Base-by-base conservation (phyloP, 1,140 invertebrate species). In the Dolichoris vasculosae region DNA sequence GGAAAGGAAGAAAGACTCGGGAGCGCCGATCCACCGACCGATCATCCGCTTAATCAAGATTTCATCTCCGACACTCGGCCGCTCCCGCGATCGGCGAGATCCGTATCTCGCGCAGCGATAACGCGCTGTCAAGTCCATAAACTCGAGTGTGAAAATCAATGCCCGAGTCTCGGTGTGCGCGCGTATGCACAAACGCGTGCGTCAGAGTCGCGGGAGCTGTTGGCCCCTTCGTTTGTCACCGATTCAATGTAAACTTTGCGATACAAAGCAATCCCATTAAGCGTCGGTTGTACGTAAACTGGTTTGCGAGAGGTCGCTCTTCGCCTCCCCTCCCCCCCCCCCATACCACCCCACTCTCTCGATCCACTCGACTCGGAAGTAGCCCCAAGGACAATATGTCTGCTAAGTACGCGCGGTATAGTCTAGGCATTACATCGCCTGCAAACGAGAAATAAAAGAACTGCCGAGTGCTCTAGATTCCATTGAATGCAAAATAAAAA, bases 1-100 rank as follows among this genome's bases (percentile, higher is more conserved):
- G 35, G 0, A 30, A 40, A 69, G 0, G 20, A 69, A 40, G 67
- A 69, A 23, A 69, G 40, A 2, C 20, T 4, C 7, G 32, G 35
- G 32, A 20, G 3, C 3, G 30, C 23, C 4, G 30, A 83, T 71
- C 82, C 76, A 83, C 76, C 71, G 51, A 73, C 51, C 35, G 46
- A 83, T 55, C 46, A 51, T 59, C 71, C 82, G 38, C 76, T 83
- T 83, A 83, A 83, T 83, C 82, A 46, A 83, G 73, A 83, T 77
- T 32, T 67, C 83, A 78, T 78, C 63, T 78, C 32, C 0, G 46
- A 77, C 30, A 13, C 30, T 55, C 9, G 35, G 26, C 6, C 20
- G 55, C 51, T 32, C n/a, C 46, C 15, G 7, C 30, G 26, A 11
- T 43, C 15, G 26, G 1, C 26, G 40, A 26, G 71, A 43, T n/a